Conservation (phyloP, 2,888 invertebrate species). For the Ophion ventricosus region DNA sequence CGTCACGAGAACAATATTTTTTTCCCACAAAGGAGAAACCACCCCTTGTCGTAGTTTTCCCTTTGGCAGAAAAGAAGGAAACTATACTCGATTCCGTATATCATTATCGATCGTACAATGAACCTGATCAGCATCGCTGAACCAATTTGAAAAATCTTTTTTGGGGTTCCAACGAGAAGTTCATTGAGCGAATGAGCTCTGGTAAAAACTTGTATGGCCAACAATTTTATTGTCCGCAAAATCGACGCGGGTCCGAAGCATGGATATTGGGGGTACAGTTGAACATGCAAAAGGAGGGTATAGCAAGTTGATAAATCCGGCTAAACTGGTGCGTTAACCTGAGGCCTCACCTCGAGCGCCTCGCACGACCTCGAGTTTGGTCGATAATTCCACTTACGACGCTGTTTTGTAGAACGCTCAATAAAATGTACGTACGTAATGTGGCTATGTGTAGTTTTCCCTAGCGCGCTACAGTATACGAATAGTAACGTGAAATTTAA, state of each 20-base stretch:
- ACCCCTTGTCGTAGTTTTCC: too few species aligned
- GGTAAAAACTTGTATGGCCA: background rate
- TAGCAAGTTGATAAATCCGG: conserved; percentile 38
- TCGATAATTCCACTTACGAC: conserved; percentile 69
- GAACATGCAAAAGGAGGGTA: conserved; percentile 11
- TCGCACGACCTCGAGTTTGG: conserved; percentile 69
- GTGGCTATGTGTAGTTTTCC: conserved; percentile 1
- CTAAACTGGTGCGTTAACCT: conserved; percentile 64
- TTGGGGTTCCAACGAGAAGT: background rate
- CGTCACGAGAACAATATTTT: background rate
- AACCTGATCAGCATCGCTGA: background rate
- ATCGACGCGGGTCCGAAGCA: background rate
- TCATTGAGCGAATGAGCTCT: background rate
- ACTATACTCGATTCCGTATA: background rate
- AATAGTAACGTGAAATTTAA: background rate
- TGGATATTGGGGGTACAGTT: conserved; percentile 3
- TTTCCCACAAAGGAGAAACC: background rate
- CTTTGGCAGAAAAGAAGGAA: too few species aligned
- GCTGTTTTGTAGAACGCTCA: conserved; percentile 41
- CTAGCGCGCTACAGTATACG: background rate
- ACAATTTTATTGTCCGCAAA: background rate
- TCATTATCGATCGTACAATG: background rate
- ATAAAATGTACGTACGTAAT: conserved; percentile 30
- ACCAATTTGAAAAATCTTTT: background rate
- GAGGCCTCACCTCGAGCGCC: conserved; percentile 61